Percentiles rank a stretch among this genome's conserved stretches.
Conservation (phyloP, 2,888 invertebrate species). For the Drosophila lacicola region DNA sequence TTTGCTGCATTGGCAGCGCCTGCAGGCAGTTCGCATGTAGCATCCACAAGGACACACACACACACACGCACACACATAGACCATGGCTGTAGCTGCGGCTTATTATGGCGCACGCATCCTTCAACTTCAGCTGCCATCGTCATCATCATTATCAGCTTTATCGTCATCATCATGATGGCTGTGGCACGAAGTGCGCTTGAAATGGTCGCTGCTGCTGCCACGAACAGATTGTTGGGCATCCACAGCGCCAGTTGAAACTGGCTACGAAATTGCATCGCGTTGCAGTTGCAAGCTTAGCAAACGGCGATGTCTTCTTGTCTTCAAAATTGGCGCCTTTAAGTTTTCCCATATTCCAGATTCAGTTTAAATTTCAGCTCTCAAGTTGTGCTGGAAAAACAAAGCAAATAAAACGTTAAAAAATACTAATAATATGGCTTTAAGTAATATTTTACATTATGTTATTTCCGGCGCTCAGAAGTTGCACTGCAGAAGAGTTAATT, state of each 20-base stretch:
- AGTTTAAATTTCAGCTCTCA: no score
- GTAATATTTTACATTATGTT: no score
- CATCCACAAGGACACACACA: constrained; percentile 55
- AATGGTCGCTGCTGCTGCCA: constrained; percentile 33
- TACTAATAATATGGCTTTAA: no score
- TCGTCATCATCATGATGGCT: constrained; percentile 27
- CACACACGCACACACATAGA: constrained; percentile 18
- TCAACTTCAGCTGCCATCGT: constrained; percentile 70
- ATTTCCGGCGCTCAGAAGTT: no score
- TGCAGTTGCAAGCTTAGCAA: constrained; percentile 24
- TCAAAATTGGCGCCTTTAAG: neutral
- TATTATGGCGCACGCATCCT: constrained; percentile 78
- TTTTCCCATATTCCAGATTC: neutral
- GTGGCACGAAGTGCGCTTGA: constrained; percentile 45
- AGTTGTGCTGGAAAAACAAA: no score
- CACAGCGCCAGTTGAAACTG: constrained; percentile 17
- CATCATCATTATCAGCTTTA: constrained; percentile 35
- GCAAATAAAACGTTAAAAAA: no score
- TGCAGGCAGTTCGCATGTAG: constrained; percentile 55
- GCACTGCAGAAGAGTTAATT: no score
- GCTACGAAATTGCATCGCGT: constrained; percentile 18
- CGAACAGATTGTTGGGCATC: constrained; percentile 35
- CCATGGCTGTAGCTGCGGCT: constrained; percentile 50
- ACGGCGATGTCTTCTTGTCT: neutral
- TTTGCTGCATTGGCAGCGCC: constrained; percentile 51